phyloP scores from a whole-genome alignment of 2,888 invertebrate genomes.

The Sarcophaga caerulescens region DNA sequence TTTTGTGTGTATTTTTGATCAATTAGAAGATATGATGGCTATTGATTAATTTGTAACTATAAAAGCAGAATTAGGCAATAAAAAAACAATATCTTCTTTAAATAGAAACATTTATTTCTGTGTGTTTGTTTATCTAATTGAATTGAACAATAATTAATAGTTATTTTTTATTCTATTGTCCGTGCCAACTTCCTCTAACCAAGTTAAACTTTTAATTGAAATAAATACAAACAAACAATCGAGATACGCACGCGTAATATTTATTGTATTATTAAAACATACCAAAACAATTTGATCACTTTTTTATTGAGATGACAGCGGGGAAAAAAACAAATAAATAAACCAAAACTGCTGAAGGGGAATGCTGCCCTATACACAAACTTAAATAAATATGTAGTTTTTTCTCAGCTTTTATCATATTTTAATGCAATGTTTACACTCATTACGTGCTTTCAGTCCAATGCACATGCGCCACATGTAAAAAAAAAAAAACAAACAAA shows the following conservation, averaged over 20 bases:
- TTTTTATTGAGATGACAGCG: constrained; percentile 23
- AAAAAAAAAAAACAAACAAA: background rate
- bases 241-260: constrained; percentile 33
- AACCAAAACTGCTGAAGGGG: background rate
- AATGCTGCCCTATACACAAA: background rate
- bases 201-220: constrained; percentile 35
- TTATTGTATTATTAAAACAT: constrained; percentile 13
- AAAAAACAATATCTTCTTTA: background rate
- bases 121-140: constrained; percentile 16
- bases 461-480: background rate
- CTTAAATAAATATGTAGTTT: background rate
- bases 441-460: background rate
- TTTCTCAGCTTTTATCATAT: background rate
- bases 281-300: constrained; percentile 26
- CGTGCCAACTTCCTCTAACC: background rate
- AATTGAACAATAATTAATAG: constrained; percentile 31
- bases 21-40: constrained; percentile 38
- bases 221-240: constrained; percentile 17
- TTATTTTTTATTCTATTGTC: background rate
- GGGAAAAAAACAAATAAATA: background rate
- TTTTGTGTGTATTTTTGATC: constrained; percentile 9
- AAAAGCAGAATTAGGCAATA: background rate
- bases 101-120: background rate
- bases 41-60: constrained; percentile 38
- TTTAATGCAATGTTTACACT: background rate